Conservation (phyloP, 2,888 invertebrate genomes). For the Bugulina stolonifera region DNA sequence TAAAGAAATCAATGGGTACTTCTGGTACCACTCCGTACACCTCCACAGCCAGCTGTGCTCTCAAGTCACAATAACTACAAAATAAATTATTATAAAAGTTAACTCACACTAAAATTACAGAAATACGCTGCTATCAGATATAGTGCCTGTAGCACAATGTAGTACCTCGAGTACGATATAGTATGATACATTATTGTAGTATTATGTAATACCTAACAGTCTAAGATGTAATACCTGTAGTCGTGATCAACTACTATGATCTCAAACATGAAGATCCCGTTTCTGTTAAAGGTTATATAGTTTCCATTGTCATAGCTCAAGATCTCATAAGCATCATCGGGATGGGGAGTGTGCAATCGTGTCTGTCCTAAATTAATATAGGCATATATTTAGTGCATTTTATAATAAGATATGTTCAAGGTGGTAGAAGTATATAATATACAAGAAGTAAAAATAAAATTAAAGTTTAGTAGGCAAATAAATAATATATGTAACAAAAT, state of each 20-base stretch:
- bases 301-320: conserved; percentile 16
- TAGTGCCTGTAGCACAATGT: neutral
- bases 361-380: neutral
- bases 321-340: conserved; percentile 23
- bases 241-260: conserved; percentile 23
- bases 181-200: too few relatives aligned
- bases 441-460: too few relatives aligned
- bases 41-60: conserved; percentile 21
- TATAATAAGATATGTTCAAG: too few relatives aligned
- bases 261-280: conserved; percentile 25
- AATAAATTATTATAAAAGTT: neutral
- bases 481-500: too few relatives aligned
- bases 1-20: neutral
- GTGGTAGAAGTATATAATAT: too few relatives aligned
- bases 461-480: too few relatives aligned
- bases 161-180: neutral
- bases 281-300: conserved; percentile 21
- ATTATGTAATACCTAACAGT: too few relatives aligned
- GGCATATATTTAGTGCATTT: too few relatives aligned
- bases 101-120: neutral
- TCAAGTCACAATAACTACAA: conserved; percentile 20
- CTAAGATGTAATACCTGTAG: too few relatives aligned
- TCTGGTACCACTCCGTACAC: conserved; percentile 4
- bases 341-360: neutral
- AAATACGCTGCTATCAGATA: neutral